Percentiles rank a stretch among this genome's conserved stretches.
These are phyloP conservation scores for Aphelinus atriplicis DNA, from an alignment of 1,140 invertebrate genomes.

Conservation along the genomic window DNA sequence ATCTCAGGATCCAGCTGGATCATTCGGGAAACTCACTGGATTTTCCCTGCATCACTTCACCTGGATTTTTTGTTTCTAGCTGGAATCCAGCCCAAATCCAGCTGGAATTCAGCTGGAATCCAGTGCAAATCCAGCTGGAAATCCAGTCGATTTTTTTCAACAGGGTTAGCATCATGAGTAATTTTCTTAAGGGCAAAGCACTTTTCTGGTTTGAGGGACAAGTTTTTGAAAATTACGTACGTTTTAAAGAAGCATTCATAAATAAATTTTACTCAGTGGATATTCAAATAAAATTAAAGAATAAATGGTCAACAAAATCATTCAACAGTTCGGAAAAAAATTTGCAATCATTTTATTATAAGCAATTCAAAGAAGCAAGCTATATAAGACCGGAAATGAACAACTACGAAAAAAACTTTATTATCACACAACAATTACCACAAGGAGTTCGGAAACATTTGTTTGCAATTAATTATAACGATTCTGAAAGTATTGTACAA, in stretches of 20 bases:
- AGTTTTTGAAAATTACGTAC: no score
- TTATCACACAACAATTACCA: constrained; percentile 41
- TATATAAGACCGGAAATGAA: constrained; percentile 37
- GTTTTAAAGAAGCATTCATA: constrained; percentile 32
- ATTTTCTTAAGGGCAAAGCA: no score
- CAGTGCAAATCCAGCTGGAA: no score
- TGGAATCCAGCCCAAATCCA: no score
- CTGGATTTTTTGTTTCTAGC: no score
- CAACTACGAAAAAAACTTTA: constrained; percentile 41
- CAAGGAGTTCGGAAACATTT: constrained; percentile 26
- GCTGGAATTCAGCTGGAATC: no score
- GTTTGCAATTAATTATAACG: constrained; percentile 23
- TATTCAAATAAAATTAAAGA: constrained; percentile 37
- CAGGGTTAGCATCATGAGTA: no score
- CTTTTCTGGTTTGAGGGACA: no score
- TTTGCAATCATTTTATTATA: constrained; percentile 41
- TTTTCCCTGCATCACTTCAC: no score
- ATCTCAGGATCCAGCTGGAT: no score
- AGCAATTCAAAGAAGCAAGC: constrained; percentile 36
- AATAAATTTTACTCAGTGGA: constrained; percentile 44
- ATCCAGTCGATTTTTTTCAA: no score
- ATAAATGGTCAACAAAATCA: constrained; percentile 31
- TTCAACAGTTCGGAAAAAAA: constrained; percentile 15
- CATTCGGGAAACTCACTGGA: no score
- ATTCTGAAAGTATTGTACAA: constrained; percentile 33